A percentile compares a stretch with the other conserved stretches of the same genome.
These are phyloP conservation scores for Acropternis orthonyx DNA, from an alignment of 2,797 vertebrate species.

Conservation along the genomic window DNA sequence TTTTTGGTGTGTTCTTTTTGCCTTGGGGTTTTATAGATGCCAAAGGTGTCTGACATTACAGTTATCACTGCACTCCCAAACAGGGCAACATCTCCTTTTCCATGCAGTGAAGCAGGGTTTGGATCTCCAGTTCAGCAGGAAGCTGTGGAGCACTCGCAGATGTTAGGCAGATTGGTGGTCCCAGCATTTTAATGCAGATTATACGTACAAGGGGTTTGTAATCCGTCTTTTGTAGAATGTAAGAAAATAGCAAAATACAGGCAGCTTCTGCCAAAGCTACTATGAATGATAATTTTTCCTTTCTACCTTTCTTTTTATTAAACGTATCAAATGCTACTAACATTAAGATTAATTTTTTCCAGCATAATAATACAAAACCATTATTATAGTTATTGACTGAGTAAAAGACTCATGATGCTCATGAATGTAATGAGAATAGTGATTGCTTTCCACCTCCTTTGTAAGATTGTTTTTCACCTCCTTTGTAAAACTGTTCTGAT, in stretches of 20 bases:
- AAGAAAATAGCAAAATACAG: neutral
- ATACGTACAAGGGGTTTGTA: neutral
- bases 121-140: neutral
- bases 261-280: neutral
- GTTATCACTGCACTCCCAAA: neutral
- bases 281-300: neutral
- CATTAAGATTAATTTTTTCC: neutral
- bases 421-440: neutral
- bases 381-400: neutral
- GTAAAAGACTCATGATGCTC: neutral
- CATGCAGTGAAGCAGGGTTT: neutral
- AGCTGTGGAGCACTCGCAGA: rapidly evolving
- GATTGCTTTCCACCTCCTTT: neutral
- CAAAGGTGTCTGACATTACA: neutral
- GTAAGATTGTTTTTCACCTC: neutral
- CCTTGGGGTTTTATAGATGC: neutral
- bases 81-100: neutral
- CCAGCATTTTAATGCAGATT: neutral
- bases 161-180: neutral
- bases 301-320: neutral
- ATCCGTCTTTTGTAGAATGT: neutral
- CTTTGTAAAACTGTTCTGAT: neutral
- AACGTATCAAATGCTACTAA: neutral
- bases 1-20: neutral
- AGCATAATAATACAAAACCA: neutral